Conservation (phyloP, 37 sponge, comb jelly and placozoan genomes). For the Geodia barretti region DNA sequence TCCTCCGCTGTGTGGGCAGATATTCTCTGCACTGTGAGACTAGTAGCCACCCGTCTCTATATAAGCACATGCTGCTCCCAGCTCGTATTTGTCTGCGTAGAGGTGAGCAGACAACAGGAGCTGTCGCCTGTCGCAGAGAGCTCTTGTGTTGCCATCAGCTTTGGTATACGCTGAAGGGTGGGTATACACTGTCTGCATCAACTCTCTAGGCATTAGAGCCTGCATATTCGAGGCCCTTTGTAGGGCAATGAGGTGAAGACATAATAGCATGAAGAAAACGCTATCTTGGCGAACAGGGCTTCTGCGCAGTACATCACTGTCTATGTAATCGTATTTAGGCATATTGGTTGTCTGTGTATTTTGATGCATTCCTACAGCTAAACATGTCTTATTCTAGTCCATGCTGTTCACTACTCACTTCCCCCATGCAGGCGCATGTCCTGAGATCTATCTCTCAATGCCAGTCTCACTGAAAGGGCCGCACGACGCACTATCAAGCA, state of each 20-base stretch:
- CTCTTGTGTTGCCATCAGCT: conserved; percentile 57
- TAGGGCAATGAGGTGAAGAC: no score
- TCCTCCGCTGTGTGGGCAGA: conserved; percentile 48
- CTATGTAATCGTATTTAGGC: no score
- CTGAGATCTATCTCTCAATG: conserved; percentile 56
- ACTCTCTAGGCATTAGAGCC: no score
- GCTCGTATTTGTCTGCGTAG: background rate
- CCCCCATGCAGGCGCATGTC: conserved; percentile 23
- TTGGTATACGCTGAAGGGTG: no score
- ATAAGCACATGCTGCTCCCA: conserved; percentile 1
- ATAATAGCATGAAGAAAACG: no score
- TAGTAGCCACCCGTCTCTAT: background rate
- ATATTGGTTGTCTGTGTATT: no score
- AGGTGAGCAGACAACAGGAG: conserved; percentile 63
- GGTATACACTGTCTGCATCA: no score
- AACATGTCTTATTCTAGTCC: background rate
- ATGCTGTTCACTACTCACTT: background rate
- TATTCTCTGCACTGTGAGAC: conserved; percentile 49
- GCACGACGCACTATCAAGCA: background rate
- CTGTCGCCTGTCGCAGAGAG: background rate
- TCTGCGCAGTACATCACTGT: no score
- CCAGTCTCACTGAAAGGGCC: background rate
- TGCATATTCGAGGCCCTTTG: no score
- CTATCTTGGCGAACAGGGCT: no score
- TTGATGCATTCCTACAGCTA: no score